Evolutionary conservation across 1,140 invertebrate genomes (phyloP), one percentile per base, ranked within the genome.

Genomic region (roundworm (Caenorhabditis elegans)): DNA sequence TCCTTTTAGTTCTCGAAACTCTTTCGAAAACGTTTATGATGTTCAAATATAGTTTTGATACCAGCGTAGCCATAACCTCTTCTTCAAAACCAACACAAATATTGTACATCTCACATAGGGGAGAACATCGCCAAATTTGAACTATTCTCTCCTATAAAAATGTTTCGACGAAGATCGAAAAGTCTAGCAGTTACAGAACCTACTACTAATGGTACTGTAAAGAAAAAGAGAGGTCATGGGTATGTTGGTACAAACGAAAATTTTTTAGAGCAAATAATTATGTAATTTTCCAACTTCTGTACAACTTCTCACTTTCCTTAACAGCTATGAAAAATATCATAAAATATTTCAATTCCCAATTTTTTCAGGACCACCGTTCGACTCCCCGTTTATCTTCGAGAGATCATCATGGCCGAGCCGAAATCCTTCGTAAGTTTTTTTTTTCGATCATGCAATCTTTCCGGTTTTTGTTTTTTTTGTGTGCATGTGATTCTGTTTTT

Each of bases 171-270:
- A 48, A 47, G 17, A 31, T 51, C 48, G 8, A 77, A 77, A 48
- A 47, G 28, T 48, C 19, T 31, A 46, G 10, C 48, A n/a, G 36
- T 76, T 11, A 8, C 31, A 70, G 24, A 70, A 13, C 26, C 10
- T 31, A 8, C 17, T 43, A 76, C 3, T 28, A 43, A 13, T 28
- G 24, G 13, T 8, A 48, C 28, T 31, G 46, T 26, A 34, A 77
- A 77, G 36, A 51, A 77, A 39, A n/a, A n/a, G n/a, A n/a, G n/a
- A 48, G 31, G 75, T 48, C 43, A 77, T 31, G 75, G 75, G 43
- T 43, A 76, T 22, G 43, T n/a, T n/a, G n/a, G n/a, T n/a, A n/a
- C n/a, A n/a, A n/a, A n/a, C n/a, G n/a, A n/a, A n/a, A n/a, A n/a
- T n/a, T n/a, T n/a, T n/a, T n/a, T n/a, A n/a, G n/a, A n/a, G n/a